Evolutionary conservation across 2,888 invertebrate genomes (phyloP).

Genomic region (Brenthis hecate): DNA sequence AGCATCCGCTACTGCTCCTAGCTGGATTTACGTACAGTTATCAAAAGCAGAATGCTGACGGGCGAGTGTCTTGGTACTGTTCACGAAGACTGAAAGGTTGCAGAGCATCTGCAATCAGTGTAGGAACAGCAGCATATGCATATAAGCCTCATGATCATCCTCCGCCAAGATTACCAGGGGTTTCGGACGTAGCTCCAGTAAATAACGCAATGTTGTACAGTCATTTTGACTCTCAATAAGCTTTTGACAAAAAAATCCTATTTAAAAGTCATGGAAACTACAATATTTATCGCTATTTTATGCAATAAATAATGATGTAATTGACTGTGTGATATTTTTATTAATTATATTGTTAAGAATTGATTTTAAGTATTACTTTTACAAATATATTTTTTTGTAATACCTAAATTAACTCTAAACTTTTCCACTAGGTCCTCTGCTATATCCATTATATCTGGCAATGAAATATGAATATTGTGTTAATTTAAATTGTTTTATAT

Average conservation of each 20-base stretch:
- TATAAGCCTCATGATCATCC: constrained; percentile 66
- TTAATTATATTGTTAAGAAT: constrained; percentile 3
- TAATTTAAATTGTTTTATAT: too few relatives aligned
- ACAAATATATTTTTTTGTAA: constrained; percentile 7
- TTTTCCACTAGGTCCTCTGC: neutral
- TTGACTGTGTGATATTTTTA: constrained; percentile 11
- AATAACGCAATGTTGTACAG: constrained; percentile 27
- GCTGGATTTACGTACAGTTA: constrained; percentile 71
- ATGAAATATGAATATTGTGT: too few relatives aligned
- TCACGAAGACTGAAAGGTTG: constrained; percentile 72
- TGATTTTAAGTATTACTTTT: constrained; percentile 17
- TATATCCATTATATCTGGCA: neutral
- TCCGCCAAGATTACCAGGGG: constrained; percentile 57
- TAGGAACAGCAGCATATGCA: constrained; percentile 55
- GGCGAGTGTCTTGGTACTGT: constrained; percentile 74
- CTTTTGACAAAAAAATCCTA: neutral
- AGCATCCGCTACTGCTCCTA: constrained; percentile 68
- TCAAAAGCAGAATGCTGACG: constrained; percentile 72
- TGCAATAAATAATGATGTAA: constrained; percentile 1
- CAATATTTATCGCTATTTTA: neutral
- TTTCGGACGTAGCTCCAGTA: constrained; percentile 18
- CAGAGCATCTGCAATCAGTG: constrained; percentile 66
- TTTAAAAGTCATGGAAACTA: neutral
- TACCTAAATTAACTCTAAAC: neutral
- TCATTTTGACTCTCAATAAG: neutral